Evolutionary conservation across 2,888 invertebrate species (phyloP), one percentile per base, ranked within the genome.

Genomic region (Emmelina monodactyla): DNA sequence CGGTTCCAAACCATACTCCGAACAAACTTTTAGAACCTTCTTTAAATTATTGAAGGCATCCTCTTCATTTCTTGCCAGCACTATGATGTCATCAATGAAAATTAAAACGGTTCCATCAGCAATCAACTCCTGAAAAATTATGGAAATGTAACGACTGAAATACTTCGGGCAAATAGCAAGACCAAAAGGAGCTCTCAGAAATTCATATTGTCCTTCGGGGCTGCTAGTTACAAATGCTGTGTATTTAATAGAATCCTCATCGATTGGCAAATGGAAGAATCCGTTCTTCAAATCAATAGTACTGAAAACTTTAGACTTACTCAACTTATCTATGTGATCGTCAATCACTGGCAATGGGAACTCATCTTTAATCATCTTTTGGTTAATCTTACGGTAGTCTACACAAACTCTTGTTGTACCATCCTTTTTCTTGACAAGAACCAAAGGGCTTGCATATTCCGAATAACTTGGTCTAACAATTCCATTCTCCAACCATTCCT

Each of bases 311-410:
- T 22, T 33, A 3, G 37, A 37, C n/a, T 32, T 28, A 31, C 46
- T 49, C 44, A 71, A 62, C 59, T 46, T 61, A 53, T 13, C 60
- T 5, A 65, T 34, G 9, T 49, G 44, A 35, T 59, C 57, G 32
- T 66, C 59, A 10, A 62, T 58, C 7, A 60, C 22, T 3, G 62
- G 58, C n/a, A 63, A 42, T 2, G 59, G 63, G 37, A 51, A 61
- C 14, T 46, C 30, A 31, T 57, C 56, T 37, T 47, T 54, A 2
- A 52, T 35, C 1, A 62, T 53, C 39, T 54, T 51, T 10, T 40
- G 37, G 40, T 68, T 69, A 2, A 64, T 31, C 13, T 43, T 40
- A 6, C 66, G 37, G 41, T 53, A 69, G 37, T 68, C 64, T 1
- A 67, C 41, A 39, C 65, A 68, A 43, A 43, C 3, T 14, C 44